Evolutionary conservation across 23 tunicate genomes (phyloP).

Genomic region (Halocynthia roretzi): DNA sequence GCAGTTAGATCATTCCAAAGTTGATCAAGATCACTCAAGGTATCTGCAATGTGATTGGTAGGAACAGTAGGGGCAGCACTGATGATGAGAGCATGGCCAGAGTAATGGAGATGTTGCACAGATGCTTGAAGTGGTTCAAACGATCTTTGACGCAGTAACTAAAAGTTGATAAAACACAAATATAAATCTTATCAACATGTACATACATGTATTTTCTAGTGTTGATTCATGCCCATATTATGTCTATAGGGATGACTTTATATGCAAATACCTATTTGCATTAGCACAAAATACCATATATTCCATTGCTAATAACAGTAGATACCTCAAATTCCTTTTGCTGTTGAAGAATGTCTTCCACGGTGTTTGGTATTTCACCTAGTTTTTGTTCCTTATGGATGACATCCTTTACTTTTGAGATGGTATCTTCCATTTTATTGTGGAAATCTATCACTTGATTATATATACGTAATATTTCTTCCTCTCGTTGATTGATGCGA

Average conservation of each 20-base stretch:
- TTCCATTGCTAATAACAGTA: not conserved
- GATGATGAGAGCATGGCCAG: slow-evolving; percentile 30
- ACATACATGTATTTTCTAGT: no score
- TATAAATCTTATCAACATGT: not conserved
- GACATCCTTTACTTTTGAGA: not conserved
- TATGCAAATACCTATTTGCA: no score
- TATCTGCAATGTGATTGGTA: slow-evolving; percentile 34
- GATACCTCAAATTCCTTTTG: slow-evolving; percentile 33
- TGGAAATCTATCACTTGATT: slow-evolving; percentile 8
- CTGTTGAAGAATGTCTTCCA: slow-evolving; percentile 20
- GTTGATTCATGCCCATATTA: no score
- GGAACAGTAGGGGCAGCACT: slow-evolving; percentile 47
- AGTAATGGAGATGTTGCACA: slow-evolving; percentile 12
- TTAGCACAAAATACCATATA: no score
- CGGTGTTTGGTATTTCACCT: slow-evolving; percentile 14
- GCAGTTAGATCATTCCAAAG: slow-evolving; percentile 29
- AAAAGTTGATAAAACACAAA: not conserved
- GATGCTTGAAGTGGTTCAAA: slow-evolving; percentile 23
- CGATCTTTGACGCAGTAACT: slow-evolving; percentile 11
- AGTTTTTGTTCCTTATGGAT: slow-evolving; percentile 4
- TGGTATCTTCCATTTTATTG: slow-evolving; percentile 2
- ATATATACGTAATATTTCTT: slow-evolving; percentile 9
- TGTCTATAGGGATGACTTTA: no score
- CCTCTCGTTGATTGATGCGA: slow-evolving; percentile 1
- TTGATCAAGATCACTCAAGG: slow-evolving; percentile 13